Evolutionary conservation across 2,113 vertebrate genomes (phyloP), one percentile per base, ranked within the genome.

Genomic region (Ictidomys tridecemlineatus): DNA sequence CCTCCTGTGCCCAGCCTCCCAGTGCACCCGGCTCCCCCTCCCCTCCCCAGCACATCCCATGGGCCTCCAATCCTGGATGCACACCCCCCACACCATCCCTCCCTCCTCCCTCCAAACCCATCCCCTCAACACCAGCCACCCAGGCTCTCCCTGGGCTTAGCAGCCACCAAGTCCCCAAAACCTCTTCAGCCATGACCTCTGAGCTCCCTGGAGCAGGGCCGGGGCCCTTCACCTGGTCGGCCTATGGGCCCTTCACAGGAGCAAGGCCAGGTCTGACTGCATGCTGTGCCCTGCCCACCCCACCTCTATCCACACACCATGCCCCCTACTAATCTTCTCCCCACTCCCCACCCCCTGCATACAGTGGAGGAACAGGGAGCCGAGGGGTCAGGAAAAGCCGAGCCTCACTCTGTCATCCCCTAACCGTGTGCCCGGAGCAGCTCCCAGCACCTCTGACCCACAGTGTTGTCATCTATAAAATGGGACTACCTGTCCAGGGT

Each of bases 31-130:
- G 2, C 82, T 10, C 3, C 58, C 16, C 67, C 0, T 39, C n/a
- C 22, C 12, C 37, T 18, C 63, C 14, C 5, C 0, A 0, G 13
- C 14, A 4, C 4, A 22, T 58, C 9, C 37, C 32, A 10, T 5
- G 4, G 56, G 37, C 30, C 61, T 67, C 30, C 72, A 34, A 42
- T 61, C 26, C 65, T 37, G 20, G 42, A 53, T 67, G 8, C 39
- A 20, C 67, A 8, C 37, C 30, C 6, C 22, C 10, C 30, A 16
- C 42, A 5, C 30, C 34, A 84, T 51, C 34, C 34, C 51, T n/a
- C n/a, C n/a, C 28, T 22, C 34, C 32, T 13, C 48, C 39, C n/a
- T n/a, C 24, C n/a, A 65, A 14, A 18, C 79, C 20, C 8, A 28
- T 2, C 34, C 37, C 63, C 92, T 3, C 5, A 22, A 73, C 78